phyloP scores from a whole-genome alignment of 23 tunicate species.

The Trididemnum nubilum region DNA sequence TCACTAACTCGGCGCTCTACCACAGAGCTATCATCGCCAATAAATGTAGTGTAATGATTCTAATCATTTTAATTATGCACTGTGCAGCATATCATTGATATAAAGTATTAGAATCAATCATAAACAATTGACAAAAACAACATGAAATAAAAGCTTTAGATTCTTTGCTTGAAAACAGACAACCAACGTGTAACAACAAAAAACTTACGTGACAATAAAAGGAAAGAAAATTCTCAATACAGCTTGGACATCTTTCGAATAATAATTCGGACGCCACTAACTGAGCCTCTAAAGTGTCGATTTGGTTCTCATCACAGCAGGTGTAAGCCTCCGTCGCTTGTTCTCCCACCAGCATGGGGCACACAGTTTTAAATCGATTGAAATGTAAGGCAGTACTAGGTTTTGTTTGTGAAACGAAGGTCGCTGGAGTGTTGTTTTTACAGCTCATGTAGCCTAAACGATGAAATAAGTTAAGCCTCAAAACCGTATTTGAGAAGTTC shows the following conservation, averaged over 20 bases:
- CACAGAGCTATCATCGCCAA: no score
- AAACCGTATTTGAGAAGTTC: no score
- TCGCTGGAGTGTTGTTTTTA: constrained; percentile 39
- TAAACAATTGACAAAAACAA: no score
- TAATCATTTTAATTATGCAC: no score
- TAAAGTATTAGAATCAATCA: no score
- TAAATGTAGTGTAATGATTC: no score
- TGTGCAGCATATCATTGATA: no score
- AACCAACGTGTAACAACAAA: no score
- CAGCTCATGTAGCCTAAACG: constrained; percentile 69
- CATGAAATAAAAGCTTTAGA: no score
- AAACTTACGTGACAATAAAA: constrained; percentile 74
- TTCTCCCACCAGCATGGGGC: constrained; percentile 56
- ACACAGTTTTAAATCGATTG: constrained; percentile 12
- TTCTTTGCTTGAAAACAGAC: no score
- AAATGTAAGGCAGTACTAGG: not conserved
- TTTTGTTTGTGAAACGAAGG: not conserved
- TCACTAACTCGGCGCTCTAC: no score
- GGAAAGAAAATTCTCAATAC: constrained; percentile 55
- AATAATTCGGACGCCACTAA: constrained; percentile 56
- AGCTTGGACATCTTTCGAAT: constrained; percentile 90
- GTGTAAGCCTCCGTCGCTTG: constrained; percentile 23
- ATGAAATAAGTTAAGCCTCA: no score
- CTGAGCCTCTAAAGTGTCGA: constrained; percentile 50
- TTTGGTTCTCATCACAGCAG: constrained; percentile 76